These are phyloP conservation scores for Urosaurus nigricauda DNA, from an alignment of 2,797 vertebrate species.

Conservation along the genomic window DNA sequence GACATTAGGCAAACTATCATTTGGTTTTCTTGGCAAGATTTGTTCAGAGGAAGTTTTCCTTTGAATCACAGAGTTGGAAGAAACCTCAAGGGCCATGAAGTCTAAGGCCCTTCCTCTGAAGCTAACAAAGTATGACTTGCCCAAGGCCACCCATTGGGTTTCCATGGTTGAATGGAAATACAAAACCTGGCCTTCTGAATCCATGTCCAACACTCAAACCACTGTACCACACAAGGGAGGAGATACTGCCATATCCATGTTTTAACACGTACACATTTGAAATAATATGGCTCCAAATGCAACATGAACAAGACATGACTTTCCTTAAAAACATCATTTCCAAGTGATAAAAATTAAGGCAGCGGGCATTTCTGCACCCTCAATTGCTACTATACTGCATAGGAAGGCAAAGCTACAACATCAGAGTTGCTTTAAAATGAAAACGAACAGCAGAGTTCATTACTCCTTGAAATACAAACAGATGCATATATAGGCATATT, in stretches of 20 bases:
- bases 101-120: too few species aligned
- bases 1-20: too few species aligned
- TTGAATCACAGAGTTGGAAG: too few species aligned
- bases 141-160: too few species aligned
- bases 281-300: neutral
- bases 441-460: neutral
- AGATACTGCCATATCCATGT: neutral
- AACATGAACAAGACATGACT: conserved; percentile 3
- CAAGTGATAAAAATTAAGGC: conserved; percentile 4
- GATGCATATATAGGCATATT: neutral
- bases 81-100: too few species aligned
- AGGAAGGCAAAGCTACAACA: neutral
- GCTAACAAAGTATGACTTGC: too few species aligned
- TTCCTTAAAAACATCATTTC: conserved; percentile 1
- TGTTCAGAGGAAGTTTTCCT: too few species aligned
- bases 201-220: too few species aligned
- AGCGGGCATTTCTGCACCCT: neutral
- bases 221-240: neutral
- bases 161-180: too few species aligned
- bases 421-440: conserved; percentile 48
- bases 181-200: too few species aligned
- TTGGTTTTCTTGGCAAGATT: too few species aligned
- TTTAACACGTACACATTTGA: neutral
- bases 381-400: conserved; percentile 10
- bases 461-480: conserved; percentile 30